A percentile compares a stretch with the other conserved stretches of the same genome.
Conservation (phyloP, 2,113 vertebrate species). For the Mus spicilegus region DNA sequence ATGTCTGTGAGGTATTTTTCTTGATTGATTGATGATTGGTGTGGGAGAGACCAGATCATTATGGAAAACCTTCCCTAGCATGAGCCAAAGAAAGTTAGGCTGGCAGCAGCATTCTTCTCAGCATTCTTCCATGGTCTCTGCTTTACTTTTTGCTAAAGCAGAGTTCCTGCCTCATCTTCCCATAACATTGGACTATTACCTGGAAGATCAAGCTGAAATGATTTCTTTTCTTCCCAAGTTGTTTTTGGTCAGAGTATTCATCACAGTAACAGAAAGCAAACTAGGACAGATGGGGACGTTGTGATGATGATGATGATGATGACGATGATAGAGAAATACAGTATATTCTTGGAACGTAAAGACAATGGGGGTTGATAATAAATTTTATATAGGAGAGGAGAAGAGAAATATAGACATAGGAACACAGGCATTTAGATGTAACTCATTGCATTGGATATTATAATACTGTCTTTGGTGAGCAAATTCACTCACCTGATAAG, state of each 20-base stretch:
- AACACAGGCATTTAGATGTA: not conserved
- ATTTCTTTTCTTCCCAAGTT: not conserved
- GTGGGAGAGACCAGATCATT: not conserved
- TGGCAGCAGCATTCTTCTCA: not conserved
- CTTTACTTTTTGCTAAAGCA: not conserved
- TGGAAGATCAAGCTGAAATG: not conserved
- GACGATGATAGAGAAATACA: no score
- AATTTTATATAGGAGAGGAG: not conserved
- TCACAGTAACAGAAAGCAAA: not conserved
- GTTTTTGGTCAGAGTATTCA: not conserved
- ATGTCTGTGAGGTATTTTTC: not conserved
- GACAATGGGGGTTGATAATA: not conserved
- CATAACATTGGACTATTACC: not conserved
- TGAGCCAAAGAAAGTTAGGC: not conserved
- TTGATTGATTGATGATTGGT: not conserved
- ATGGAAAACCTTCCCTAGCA: not conserved
- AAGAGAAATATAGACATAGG: not conserved
- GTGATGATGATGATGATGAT: not conserved
- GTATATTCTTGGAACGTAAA: not conserved
- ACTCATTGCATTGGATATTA: not conserved
- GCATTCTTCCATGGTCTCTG: not conserved
- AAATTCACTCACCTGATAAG: not conserved
- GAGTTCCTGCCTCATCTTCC: not conserved
- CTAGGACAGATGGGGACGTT: not conserved
- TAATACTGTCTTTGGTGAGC: not conserved